A percentile compares a stretch with the other conserved stretches of the same genome.
These are phyloP conservation scores for Corythaeola cristata DNA, from an alignment of 2,113 vertebrate species.

Conservation along the genomic window DNA sequence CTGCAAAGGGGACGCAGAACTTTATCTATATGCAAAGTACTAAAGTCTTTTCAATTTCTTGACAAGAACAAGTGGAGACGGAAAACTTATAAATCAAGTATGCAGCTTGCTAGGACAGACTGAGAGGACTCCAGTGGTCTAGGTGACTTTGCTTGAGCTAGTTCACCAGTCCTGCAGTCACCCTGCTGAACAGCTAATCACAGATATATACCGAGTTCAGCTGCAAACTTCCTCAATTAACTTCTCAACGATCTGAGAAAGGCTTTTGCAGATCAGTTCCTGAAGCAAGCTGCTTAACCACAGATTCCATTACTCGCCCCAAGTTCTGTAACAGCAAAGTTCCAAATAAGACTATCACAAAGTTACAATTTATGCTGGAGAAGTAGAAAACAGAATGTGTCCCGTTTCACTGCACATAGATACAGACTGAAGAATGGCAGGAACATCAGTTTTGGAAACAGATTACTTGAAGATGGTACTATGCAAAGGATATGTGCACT, in stretches of 20 bases:
- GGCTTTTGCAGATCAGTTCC: background rate
- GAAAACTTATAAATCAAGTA: background rate
- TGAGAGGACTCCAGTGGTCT: background rate
- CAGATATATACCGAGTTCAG: background rate
- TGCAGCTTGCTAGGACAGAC: background rate
- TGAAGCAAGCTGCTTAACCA: background rate
- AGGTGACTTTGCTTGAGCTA: background rate
- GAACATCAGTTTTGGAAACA: background rate
- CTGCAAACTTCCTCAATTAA: background rate
- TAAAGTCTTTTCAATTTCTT: background rate
- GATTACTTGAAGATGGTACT: background rate
- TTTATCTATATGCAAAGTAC: background rate
- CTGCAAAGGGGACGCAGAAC: background rate
- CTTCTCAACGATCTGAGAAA: background rate
- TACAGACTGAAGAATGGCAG: background rate
- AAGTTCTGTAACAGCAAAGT: background rate
- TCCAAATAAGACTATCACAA: background rate
- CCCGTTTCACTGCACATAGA: background rate
- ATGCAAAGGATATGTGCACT: background rate
- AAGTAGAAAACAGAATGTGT: background rate
- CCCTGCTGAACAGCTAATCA: background rate
- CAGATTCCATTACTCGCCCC: background rate
- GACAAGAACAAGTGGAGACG: background rate
- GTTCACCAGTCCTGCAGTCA: background rate
- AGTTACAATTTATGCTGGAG: background rate